phyloP scores from a whole-genome alignment of 2,797 vertebrate species.

The Distichodus sexfasciatus region DNA sequence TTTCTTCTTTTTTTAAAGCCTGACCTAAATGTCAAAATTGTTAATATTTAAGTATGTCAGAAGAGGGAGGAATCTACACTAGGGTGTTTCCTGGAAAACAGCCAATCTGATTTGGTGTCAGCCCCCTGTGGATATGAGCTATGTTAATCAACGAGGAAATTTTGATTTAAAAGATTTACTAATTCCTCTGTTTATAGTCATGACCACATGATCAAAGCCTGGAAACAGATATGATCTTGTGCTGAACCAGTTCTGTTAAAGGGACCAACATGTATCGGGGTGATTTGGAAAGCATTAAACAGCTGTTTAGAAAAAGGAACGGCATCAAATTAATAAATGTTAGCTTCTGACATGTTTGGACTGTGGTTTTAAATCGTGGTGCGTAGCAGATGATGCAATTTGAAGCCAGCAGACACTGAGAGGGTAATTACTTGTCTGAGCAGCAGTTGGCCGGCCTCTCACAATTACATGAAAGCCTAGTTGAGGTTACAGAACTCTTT shows the following conservation, averaged over 20 bases:
- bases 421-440: slow-evolving; percentile 48
- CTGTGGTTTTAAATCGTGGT: slow-evolving; percentile 28
- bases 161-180: slow-evolving; percentile 23
- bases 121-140: slow-evolving; percentile 4
- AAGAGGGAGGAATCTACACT: not conserved
- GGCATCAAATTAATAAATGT: slow-evolving; percentile 1
- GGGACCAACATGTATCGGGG: not conserved
- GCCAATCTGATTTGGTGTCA: not conserved
- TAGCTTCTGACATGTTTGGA: slow-evolving; percentile 12
- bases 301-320: slow-evolving; percentile 13
- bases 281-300: slow-evolving; percentile 15
- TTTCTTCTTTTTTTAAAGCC: not conserved
- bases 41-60: not conserved
- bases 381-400: slow-evolving; percentile 17
- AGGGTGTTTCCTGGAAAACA: slow-evolving; percentile 2
- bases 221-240: not conserved
- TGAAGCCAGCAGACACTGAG: slow-evolving; percentile 14
- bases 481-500: slow-evolving; percentile 19
- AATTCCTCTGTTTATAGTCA: slow-evolving; percentile 12
- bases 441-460: slow-evolving; percentile 45
- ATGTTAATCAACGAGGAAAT: slow-evolving; percentile 36
- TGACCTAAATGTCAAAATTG: not conserved
- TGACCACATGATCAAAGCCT: slow-evolving; percentile 29
- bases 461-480: slow-evolving; percentile 30
- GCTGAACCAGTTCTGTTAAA: not conserved